Evolutionary conservation across 2,113 vertebrate genomes (phyloP), one percentile per base, ranked within the genome.

Genomic region (Terrapene triunguis): DNA sequence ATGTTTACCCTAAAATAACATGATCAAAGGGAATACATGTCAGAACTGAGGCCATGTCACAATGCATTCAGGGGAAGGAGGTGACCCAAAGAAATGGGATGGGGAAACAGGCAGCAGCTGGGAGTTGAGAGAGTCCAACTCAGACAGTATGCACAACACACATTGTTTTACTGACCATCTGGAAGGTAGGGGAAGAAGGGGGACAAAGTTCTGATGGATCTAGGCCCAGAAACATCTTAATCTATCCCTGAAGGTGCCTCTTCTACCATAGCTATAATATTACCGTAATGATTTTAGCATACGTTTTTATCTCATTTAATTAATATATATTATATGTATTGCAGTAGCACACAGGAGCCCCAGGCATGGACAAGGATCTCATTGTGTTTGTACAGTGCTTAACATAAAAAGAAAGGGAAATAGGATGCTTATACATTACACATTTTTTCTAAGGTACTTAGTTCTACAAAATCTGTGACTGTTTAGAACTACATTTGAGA

Each of bases 371-470:
- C 29, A 62, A 62, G 13, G 29, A 62, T 62, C 29, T 8, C 2
- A 38, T 72, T 72, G 69, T 72, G n/a, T 38, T 72, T 35, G 22
- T 25, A 42, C 42, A 54, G 44, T 44, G 44, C 44, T 6, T 44
- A 19, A 38, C 7, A 29, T 22, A 54, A 80, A 65, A 74, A 76
- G 42, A 44, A 24, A 25, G 2, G 7, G 32, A 10, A 44, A 7
- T 38, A 47, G 32, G 1, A n/a, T 47, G 5, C 2, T 0, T 3
- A 62, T 35, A 12, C 2, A 0, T 54, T 72, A 54, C 53, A 54
- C 53, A 54, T 54, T 54, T 54, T 1, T 22, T n/a, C 5, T 25
- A 90, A 57, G 5, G 27, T 19, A 17, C 4, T 6, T 21, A 29
- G 50, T 59, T 82, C 10, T 89, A 80, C 8, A 84, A 35, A 50